A percentile compares a stretch with the other conserved stretches of the same genome.
Evolutionary conservation across 2,888 invertebrate genomes (phyloP).

Genomic region (Scrobipalpa costella): DNA sequence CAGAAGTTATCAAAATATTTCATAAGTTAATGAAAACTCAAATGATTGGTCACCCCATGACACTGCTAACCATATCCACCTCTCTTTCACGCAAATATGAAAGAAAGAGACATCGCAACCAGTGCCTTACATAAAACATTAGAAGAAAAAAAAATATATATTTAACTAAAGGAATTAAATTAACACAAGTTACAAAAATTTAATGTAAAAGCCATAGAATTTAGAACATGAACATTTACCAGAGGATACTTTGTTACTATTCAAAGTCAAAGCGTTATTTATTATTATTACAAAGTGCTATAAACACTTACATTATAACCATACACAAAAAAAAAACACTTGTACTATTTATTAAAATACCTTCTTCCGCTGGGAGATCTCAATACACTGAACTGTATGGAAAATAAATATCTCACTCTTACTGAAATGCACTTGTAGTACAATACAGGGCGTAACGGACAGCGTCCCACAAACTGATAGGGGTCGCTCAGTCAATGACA

Average conservation of each 20-base stretch:
- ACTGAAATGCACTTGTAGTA: constrained; percentile 50
- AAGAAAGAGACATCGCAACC: no score
- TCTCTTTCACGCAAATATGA: no score
- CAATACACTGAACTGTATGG: constrained; percentile 50
- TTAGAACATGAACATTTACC: no score
- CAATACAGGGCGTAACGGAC: constrained; percentile 39
- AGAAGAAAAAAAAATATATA: neutral
- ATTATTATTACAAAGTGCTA: constrained; percentile 12
- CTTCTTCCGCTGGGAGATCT: constrained; percentile 34
- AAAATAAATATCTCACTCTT: constrained; percentile 65
- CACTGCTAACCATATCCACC: no score
- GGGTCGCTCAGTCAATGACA: no score
- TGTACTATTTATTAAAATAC: constrained; percentile 60
- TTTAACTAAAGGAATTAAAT: no score
- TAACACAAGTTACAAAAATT: neutral
- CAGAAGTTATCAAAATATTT: no score
- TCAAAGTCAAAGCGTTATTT: constrained; percentile 1
- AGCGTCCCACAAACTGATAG: no score
- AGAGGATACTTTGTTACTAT: constrained; percentile 6
- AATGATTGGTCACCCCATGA: no score
- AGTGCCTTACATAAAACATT: no score
- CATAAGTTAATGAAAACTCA: no score
- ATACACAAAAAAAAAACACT: constrained; percentile 41
- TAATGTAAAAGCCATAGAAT: no score
- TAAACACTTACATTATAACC: constrained; percentile 19